Evolutionary conservation across 1,140 invertebrate genomes (phyloP), one percentile per base, ranked within the genome.

Genomic region (Heterodera schachtii): DNA sequence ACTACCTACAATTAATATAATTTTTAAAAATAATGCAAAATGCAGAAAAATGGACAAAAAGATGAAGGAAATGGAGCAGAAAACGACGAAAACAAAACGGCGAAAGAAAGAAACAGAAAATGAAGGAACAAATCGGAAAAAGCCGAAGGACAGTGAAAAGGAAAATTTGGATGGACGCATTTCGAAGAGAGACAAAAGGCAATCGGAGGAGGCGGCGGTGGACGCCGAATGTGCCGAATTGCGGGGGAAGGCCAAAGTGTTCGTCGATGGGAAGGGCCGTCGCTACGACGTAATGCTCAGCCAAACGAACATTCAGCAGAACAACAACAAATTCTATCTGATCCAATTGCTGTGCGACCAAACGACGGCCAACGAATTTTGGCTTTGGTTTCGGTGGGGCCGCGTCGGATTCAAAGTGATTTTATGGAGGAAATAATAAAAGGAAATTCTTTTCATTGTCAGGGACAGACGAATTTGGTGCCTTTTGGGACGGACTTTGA

Each of bases 331-430:
- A 64, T 83, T 77, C 71, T 83, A 78, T 49, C 43, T 83, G 74
- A 41, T 85, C 11, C 82, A 83, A 73, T 60, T 83, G 21, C 71
- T 83, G 31, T 60, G 16, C 57, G 74, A 84, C 47, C 3, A 19
- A 44, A 75, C 73, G 13, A 31, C 21, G 2, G 57, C 31, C 21
- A 86, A 89, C 44, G 60, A 75, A 0, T 92, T 90, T 83, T 84
- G 88, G 79, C 91, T 92, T 19, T 93, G 92, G 92, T 88, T 91
- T 77, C 84, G 92, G 8, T 93, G 92, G 92, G 92, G 92, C 5
- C 89, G 92, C 16, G 82, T 83, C 69, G 82, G 82, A 67, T 75
- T 71, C 21, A 78, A 75, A 88, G 79, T 81, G 70, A n/a, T n/a
- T 60, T 82, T 67, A 16, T 71, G 69, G 7, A 5, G 3, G 7